Evolutionary conservation across 2,113 vertebrate genomes (phyloP).

Genomic region (Burhinus oedicnemus): DNA sequence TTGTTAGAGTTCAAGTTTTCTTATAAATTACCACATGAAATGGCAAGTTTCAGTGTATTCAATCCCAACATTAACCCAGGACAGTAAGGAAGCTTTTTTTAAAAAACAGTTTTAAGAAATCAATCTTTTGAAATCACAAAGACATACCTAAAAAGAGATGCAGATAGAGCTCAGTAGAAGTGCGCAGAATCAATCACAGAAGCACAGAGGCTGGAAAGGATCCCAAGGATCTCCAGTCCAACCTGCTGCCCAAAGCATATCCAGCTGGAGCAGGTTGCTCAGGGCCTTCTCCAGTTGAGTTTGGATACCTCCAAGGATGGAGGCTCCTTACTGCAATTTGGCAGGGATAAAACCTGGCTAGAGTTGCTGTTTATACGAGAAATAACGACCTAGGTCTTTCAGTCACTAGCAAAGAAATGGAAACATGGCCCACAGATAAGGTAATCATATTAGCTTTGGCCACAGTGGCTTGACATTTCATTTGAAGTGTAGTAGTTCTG

Average conservation of each 20-base stretch:
- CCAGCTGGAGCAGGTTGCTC: neutral
- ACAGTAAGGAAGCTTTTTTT: neutral
- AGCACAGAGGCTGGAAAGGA: neutral
- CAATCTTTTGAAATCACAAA: neutral
- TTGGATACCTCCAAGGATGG: neutral
- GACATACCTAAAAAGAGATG: neutral
- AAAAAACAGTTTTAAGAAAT: neutral
- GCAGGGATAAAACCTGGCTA: neutral
- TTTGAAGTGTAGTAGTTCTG: neutral
- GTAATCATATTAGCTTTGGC: neutral
- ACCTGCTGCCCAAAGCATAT: neutral
- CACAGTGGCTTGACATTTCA: neutral
- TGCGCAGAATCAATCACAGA: neutral
- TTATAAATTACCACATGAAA: neutral
- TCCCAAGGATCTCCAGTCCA: neutral
- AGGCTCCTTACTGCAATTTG: neutral
- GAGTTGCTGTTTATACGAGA: neutral
- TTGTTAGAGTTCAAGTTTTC: neutral
- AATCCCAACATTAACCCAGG: neutral
- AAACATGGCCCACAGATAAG: neutral
- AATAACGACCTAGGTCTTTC: neutral
- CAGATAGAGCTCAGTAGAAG: neutral
- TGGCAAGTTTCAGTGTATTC: neutral
- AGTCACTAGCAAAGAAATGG: neutral
- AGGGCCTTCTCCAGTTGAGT: neutral